Evolutionary conservation across 2,888 invertebrate genomes (phyloP).

Genomic region (Muscina levida): DNA sequence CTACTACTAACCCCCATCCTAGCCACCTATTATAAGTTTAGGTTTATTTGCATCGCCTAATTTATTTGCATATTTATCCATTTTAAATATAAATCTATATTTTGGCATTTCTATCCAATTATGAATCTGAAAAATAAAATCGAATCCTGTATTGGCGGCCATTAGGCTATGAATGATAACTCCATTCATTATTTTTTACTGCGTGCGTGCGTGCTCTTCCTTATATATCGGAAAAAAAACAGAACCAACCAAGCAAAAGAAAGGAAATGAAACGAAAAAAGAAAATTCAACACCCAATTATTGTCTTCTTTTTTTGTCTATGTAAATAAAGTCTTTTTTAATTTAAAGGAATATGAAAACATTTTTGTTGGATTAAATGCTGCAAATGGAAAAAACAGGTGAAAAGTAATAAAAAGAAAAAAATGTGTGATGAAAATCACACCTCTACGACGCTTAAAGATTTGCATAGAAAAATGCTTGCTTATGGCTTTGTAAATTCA

Average conservation of each 20-base stretch:
- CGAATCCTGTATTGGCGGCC: slow-evolving; percentile 19
- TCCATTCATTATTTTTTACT: slow-evolving; percentile 22
- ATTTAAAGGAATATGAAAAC: slow-evolving; percentile 22
- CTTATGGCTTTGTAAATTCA: too few species aligned
- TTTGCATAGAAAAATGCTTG: too few species aligned
- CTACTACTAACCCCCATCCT: too few species aligned
- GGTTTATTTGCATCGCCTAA: slow-evolving; percentile 39
- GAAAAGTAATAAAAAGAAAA: slow-evolving; percentile 28
- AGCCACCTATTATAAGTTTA: slow-evolving; percentile 11
- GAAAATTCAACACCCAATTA: too few species aligned
- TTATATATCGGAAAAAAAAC: background rate
- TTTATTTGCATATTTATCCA: slow-evolving; percentile 54
- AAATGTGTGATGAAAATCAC: background rate
- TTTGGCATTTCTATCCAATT: slow-evolving; percentile 45
- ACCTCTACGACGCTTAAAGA: too few species aligned
- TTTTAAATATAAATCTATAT: slow-evolving; percentile 47
- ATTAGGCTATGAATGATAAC: background rate
- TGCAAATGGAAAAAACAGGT: background rate
- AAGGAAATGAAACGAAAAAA: slow-evolving; percentile 20
- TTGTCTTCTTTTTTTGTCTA: slow-evolving; percentile 41
- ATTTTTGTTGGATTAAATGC: too few species aligned
- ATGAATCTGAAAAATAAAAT: slow-evolving; percentile 30
- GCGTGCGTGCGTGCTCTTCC: background rate
- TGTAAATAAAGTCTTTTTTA: slow-evolving; percentile 64
- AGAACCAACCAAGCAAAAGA: background rate